These are phyloP conservation scores for Ochotona princeps DNA, from an alignment of 2,113 vertebrate species.

Conservation along the genomic window DNA sequence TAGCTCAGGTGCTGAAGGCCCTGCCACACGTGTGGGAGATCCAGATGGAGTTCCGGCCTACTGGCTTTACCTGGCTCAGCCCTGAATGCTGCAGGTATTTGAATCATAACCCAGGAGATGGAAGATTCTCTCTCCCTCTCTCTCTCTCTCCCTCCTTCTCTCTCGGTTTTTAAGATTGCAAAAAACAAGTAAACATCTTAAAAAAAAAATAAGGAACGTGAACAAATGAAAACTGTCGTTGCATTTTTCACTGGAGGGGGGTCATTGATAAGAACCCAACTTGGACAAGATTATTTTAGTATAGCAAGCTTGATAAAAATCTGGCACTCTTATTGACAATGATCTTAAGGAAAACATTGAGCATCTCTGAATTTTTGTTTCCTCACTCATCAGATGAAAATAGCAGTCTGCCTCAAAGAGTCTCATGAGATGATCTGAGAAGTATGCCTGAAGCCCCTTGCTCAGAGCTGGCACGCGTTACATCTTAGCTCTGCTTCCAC, in stretches of 20 bases:
- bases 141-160: too few relatives aligned
- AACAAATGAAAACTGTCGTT: not conserved
- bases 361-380: not conserved
- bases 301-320: not conserved
- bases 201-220: not conserved
- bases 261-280: not conserved
- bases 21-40: too few relatives aligned
- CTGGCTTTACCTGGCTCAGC: too few relatives aligned
- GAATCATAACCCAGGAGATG: too few relatives aligned
- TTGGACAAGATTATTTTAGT: not conserved
- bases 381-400: slow-evolving; percentile 2
- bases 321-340: not conserved
- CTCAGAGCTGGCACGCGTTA: not conserved
- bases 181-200: too few relatives aligned
- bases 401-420: not conserved
- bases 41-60: too few relatives aligned
- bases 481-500: not conserved
- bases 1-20: too few relatives aligned
- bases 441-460: not conserved
- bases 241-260: not conserved
- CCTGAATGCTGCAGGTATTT: too few relatives aligned
- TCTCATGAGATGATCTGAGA: not conserved
- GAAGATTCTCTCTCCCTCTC: too few relatives aligned
- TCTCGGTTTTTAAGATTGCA: too few relatives aligned
- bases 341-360: not conserved